A percentile compares a stretch with the other conserved stretches of the same genome.
phyloP scores from a whole-genome alignment of 2,888 invertebrate genomes.

The Nomada ferruginata region DNA sequence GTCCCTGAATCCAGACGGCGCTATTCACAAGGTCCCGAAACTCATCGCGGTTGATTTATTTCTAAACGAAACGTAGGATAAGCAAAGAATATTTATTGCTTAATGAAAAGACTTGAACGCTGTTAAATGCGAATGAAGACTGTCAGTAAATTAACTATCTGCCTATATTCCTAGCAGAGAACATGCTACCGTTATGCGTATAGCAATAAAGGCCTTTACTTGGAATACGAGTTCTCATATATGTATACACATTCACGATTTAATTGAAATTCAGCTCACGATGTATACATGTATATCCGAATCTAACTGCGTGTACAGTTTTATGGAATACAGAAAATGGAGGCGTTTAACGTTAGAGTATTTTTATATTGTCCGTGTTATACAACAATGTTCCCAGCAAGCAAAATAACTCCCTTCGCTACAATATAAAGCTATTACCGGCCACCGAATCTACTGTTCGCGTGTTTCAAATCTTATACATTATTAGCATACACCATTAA shows the following conservation, averaged over 20 bases:
- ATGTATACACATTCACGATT: conserved; percentile 30
- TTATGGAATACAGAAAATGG: too few species aligned
- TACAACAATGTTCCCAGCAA: too few species aligned
- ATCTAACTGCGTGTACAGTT: not conserved
- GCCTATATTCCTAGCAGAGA: too few species aligned
- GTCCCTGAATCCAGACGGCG: conserved; percentile 20
- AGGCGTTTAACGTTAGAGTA: too few species aligned
- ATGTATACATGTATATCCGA: not conserved
- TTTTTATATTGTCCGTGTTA: not conserved
- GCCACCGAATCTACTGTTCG: conserved; percentile 46
- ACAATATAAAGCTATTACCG: not conserved
- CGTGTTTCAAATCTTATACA: conserved; percentile 65
- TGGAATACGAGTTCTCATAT: not conserved
- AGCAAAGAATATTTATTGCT: not conserved
- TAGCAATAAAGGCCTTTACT: too few species aligned
- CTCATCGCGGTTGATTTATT: conserved; percentile 11
- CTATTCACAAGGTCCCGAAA: conserved; percentile 26
- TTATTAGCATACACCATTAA: conserved; percentile 38
- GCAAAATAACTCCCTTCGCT: not conserved
- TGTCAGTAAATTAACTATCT: not conserved
- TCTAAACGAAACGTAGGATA: not conserved
- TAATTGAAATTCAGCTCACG: conserved; percentile 4
- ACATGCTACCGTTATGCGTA: too few species aligned
- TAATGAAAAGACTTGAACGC: not conserved
- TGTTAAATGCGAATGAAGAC: conserved; percentile 36